Evolutionary conservation across 2,113 vertebrate species (phyloP), one percentile per base, ranked within the genome.

Genomic region (Anser cygnoides): DNA sequence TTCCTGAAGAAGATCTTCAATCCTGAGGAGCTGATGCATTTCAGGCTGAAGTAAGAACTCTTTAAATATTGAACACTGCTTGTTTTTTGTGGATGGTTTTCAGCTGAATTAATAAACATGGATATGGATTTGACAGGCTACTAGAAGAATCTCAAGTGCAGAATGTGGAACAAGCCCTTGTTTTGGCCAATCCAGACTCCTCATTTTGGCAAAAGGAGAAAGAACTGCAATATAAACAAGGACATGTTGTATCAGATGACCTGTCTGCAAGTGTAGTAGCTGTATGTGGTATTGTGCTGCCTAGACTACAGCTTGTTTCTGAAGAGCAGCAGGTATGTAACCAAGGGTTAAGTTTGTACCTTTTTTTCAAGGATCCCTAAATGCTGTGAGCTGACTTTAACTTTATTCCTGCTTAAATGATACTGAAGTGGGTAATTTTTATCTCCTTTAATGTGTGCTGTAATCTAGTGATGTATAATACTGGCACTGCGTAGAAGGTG

Each of bases 1-100:
- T 99, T 99, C 87, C 97, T 99, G 95, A 99, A 98, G 92, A 99
- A 99, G 96, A 98, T 99, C 84, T 98, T 99, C 93, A 98, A 90
- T 65, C 98, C 92, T 71, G 99, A 99, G 23, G 99, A 99, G 93
- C 97, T 99, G 89, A 98, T 99, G 41, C 98, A 99, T 96, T 99
- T 99, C 94, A 99, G 99, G 93, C 98, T 99, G 23, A 99, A 98
- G 99, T 99, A 98, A 93, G 98, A 72, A 70, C 37, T 71, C 75
- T 11, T 8, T 31, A 57, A 49, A 22, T 70, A 22, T 57, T 75
- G 35, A 94, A 28, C 13, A 3, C 3, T 52, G 2, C 41, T 43
- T 80, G 22, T 1, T 84, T 83, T 88, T 59, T 70, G 12, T 80
- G 57, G 22, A 21, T 65, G 52, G 28, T 37, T 88, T 93, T 84